phyloP scores from a whole-genome alignment of 2,888 invertebrate species.

The Euplagia quadripunctaria region DNA sequence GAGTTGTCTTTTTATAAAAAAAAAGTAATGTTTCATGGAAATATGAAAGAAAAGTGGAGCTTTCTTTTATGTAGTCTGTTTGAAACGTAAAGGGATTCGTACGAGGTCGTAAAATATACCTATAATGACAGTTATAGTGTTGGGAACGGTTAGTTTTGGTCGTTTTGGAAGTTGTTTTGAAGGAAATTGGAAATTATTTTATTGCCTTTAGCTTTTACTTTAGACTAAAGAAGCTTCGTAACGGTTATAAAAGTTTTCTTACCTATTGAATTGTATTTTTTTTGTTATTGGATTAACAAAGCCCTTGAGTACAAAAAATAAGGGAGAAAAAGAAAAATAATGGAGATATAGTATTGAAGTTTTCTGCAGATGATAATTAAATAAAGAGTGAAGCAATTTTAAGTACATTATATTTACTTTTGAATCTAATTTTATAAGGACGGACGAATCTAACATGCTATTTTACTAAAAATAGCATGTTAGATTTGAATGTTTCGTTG shows the following conservation, averaged over 20 bases:
- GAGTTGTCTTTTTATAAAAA: too few species aligned
- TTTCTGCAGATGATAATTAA: too few species aligned
- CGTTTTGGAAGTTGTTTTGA: slow-evolving; percentile 4
- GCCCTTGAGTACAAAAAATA: neutral
- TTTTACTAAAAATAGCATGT: too few species aligned
- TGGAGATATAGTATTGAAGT: neutral
- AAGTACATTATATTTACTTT: too few species aligned
- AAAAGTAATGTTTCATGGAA: neutral
- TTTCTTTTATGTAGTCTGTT: neutral
- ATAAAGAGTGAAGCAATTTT: too few species aligned
- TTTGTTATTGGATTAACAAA: neutral
- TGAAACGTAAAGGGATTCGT: slow-evolving; percentile 15
- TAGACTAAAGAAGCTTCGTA: too few species aligned
- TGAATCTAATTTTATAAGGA: too few species aligned
- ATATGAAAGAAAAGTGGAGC: neutral
- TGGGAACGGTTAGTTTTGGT: slow-evolving; percentile 34
- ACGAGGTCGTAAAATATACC: slow-evolving; percentile 24
- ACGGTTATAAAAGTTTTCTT: too few species aligned
- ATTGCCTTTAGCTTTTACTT: neutral
- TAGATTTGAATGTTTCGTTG: neutral
- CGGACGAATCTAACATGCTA: too few species aligned
- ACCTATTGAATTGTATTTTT: neutral
- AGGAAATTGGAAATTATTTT: neutral
- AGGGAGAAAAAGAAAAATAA: neutral
- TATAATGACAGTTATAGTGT: slow-evolving; percentile 34